Base-by-base conservation (phyloP, 2,113 vertebrate genomes). In the Coptodon bakossiorum region DNA sequence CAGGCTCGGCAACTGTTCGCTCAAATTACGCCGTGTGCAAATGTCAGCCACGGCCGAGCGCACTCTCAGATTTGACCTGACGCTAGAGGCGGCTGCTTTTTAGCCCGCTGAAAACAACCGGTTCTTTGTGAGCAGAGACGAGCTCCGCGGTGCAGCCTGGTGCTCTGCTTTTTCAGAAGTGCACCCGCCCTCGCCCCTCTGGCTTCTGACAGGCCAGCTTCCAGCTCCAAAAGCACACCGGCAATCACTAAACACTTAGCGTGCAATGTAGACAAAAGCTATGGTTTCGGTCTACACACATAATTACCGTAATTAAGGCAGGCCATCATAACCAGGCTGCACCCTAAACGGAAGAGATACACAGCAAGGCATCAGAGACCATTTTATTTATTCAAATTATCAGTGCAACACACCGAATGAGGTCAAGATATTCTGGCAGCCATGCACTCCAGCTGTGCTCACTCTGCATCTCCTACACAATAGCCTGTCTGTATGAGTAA, bases 71-170 rank as follows among this genome's bases (percentile, higher is more conserved):
- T 84, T 36, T 71, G 88, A 89, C 63, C 29, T 24, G 86, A 83
- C 7, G 66, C 86, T 79, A 81, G 43, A 79, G 43, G 57, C 31
- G 54, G 71, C 54, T 73, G 84, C n/a, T 14, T 83, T 83, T 61
- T 80, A 90, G 59, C 80, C 12, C 34, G 40, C 54, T 52, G 40
- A 36, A 71, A 84, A 92, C 90, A 94, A 91, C 43, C 5, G 14
- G 24, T 9, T 31, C 89, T 84, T 88, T 91, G 86, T 85, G 79
- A 54, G 68, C 80, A 73, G 40, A 38, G 84, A 61, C 29, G 1
- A 27, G 87, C 45, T 56, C 80, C 10, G 10, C 29, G 59, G 52
- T 76, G 84, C 84, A 86, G 59, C 34, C 48, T 22, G 63, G 43
- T 12, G 81, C 68, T 43, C 68, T 56, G 71, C 36, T 85, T 81